These are phyloP conservation scores for Mesorhabditis belari DNA, from an alignment of 2,888 invertebrate genomes.

Conservation along the genomic window DNA sequence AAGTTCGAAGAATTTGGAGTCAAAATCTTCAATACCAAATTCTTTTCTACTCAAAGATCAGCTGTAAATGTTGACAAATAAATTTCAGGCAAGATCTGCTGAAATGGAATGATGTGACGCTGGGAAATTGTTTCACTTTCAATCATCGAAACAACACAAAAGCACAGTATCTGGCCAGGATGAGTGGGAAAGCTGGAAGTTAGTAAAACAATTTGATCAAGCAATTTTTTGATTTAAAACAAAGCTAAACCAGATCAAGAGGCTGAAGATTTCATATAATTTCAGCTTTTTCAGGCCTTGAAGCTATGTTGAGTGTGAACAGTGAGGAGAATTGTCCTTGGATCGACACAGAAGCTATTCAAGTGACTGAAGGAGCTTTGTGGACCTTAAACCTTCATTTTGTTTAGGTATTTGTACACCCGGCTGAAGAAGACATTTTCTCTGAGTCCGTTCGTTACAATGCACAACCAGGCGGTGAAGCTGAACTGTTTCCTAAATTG, in stretches of 20 bases:
- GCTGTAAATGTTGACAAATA: too few relatives aligned
- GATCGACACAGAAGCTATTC: conserved; percentile 28
- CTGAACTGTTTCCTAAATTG: neutral
- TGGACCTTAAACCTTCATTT: neutral
- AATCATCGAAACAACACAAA: conserved; percentile 17
- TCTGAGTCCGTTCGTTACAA: conserved; percentile 33
- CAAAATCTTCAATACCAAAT: neutral
- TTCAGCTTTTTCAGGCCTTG: conserved; percentile 12
- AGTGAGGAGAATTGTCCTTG: conserved; percentile 31
- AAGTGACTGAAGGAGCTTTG: too few relatives aligned
- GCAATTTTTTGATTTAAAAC: too few relatives aligned
- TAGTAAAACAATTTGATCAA: neutral
- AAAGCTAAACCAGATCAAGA: too few relatives aligned
- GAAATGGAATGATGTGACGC: conserved; percentile 28
- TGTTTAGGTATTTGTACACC: conserved; percentile 25
- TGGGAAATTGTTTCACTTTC: conserved; percentile 38
- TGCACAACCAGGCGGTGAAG: conserved; percentile 11
- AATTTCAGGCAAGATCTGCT: conserved; percentile 17
- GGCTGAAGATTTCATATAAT: too few relatives aligned
- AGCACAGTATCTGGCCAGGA: conserved; percentile 12
- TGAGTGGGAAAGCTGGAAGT: neutral
- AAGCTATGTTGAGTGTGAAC: conserved; percentile 20
- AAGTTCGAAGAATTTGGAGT: conserved; percentile 7
- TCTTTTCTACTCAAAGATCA: too few relatives aligned
- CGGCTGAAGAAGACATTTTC: conserved; percentile 22